These are phyloP conservation scores for Chelonia mydas DNA, from an alignment of 2,797 vertebrate genomes.

Conservation along the genomic window DNA sequence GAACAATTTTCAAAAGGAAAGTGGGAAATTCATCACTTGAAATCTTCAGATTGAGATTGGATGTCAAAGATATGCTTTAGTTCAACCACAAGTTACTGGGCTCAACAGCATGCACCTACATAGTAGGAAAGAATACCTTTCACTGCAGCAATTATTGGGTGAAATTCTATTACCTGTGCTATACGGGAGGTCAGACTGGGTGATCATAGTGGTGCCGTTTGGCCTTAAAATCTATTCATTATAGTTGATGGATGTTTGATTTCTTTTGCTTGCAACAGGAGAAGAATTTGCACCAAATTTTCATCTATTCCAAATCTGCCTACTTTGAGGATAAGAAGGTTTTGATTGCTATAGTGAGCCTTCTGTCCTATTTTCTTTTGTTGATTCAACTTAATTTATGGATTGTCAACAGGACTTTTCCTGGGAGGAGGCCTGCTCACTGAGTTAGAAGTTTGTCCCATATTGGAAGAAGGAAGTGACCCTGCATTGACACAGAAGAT, in stretches of 20 bases:
- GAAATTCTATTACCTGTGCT: neutral
- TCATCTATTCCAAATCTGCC: too few relatives aligned
- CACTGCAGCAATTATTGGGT: slow-evolving; percentile 12
- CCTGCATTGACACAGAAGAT: too few relatives aligned
- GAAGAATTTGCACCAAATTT: neutral
- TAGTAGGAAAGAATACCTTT: slow-evolving; percentile 17
- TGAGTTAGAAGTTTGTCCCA: too few relatives aligned
- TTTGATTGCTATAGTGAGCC: slow-evolving; percentile 9
- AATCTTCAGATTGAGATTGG: slow-evolving; percentile 30
- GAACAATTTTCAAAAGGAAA: neutral
- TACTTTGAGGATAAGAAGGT: neutral
- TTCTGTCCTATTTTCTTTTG: neutral
- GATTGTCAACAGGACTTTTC: slow-evolving; percentile 46
- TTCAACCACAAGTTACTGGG: neutral
- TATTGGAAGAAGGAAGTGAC: too few relatives aligned
- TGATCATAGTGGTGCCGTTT: neutral
- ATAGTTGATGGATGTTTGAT: neutral
- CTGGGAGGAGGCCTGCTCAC: neutral
- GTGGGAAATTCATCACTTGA: slow-evolving; percentile 27
- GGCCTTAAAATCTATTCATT: neutral
- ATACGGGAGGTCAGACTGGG: neutral
- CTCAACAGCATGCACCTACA: neutral
- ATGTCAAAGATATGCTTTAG: neutral
- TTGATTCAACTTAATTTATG: slow-evolving; percentile 63
- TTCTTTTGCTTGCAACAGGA: neutral